phyloP scores from a whole-genome alignment of 2,888 invertebrate species.

The Hecatera dysodea region DNA sequence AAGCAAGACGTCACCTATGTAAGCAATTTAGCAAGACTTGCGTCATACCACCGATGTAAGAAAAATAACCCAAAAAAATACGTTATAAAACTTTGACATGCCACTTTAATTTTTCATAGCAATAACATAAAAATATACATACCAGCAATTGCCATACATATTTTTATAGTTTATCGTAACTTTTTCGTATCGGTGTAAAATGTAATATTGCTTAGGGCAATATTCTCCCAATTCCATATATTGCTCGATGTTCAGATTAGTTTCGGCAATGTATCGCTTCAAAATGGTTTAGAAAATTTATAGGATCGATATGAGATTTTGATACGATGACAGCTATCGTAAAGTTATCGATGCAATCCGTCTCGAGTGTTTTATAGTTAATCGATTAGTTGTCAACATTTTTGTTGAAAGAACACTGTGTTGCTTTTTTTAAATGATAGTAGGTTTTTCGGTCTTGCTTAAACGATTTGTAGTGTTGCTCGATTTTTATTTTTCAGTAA shows the following conservation, averaged over 20 bases:
- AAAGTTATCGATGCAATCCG: constrained; percentile 46
- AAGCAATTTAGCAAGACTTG: not conserved
- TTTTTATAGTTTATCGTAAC: constrained; percentile 43
- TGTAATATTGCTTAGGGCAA: constrained; percentile 41
- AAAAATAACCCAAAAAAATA: not conserved
- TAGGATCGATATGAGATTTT: constrained; percentile 56
- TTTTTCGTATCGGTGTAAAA: constrained; percentile 48
- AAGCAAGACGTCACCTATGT: not conserved
- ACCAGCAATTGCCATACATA: constrained; percentile 13
- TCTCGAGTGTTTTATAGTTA: constrained; percentile 33
- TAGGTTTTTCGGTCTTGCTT: not conserved
- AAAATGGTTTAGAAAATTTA: constrained; percentile 55
- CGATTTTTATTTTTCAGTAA: not conserved
- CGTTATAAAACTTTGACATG: constrained; percentile 2
- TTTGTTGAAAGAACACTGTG: not conserved
- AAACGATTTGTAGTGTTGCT: not conserved
- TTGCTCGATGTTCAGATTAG: constrained; percentile 46
- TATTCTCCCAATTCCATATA: constrained; percentile 60
- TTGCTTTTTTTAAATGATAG: not conserved
- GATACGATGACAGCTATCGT: constrained; percentile 44
- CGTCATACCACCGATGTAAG: not conserved
- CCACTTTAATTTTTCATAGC: constrained; percentile 8
- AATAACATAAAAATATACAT: constrained; percentile 25
- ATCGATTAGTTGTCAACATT: constrained; percentile 29
- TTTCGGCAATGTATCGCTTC: constrained; percentile 49